A percentile compares a stretch with the other conserved stretches of the same genome.
These are phyloP conservation scores for Nibea albiflora DNA, from an alignment of 2,113 vertebrate species.

Conservation along the genomic window DNA sequence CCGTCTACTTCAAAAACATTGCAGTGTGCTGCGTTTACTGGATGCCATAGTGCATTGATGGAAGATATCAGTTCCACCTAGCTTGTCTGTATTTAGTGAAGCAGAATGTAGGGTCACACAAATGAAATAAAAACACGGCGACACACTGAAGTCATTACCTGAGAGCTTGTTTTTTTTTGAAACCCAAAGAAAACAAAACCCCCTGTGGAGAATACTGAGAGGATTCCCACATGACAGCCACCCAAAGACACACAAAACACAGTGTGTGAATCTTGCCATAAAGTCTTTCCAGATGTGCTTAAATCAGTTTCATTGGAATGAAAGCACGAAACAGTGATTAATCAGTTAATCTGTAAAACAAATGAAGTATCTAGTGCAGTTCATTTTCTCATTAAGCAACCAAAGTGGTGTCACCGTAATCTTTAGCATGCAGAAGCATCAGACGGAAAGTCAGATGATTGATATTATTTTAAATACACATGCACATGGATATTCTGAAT, in stretches of 20 bases:
- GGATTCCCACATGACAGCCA: constrained; percentile 78
- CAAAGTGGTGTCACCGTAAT: not conserved
- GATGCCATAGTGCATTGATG: not conserved
- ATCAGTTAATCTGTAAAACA: constrained; percentile 25
- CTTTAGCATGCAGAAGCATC: not conserved
- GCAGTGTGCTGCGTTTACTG: not conserved
- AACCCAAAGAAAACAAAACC: constrained; percentile 73
- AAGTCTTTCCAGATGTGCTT: constrained; percentile 83
- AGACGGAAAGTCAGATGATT: no score
- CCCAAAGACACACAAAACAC: constrained; percentile 52
- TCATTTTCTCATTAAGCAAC: not conserved
- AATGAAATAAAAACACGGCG: constrained; percentile 52
- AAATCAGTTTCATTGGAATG: constrained; percentile 59
- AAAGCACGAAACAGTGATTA: constrained; percentile 15
- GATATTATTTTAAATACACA: not conserved
- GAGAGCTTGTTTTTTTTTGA: constrained; percentile 71
- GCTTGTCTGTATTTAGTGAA: not conserved
- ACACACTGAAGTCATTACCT: constrained; percentile 82
- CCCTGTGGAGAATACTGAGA: constrained; percentile 76
- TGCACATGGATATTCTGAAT: not conserved
- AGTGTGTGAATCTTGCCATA: constrained; percentile 47
- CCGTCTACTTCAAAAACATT: not conserved
- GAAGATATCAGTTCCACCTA: not conserved
- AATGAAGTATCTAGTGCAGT: not conserved
- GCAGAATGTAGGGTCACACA: constrained; percentile 2